A percentile compares a stretch with the other conserved stretches of the same genome.
Evolutionary conservation across 2,797 vertebrate genomes (phyloP).

Genomic region (Hylomyscus alleni): DNA sequence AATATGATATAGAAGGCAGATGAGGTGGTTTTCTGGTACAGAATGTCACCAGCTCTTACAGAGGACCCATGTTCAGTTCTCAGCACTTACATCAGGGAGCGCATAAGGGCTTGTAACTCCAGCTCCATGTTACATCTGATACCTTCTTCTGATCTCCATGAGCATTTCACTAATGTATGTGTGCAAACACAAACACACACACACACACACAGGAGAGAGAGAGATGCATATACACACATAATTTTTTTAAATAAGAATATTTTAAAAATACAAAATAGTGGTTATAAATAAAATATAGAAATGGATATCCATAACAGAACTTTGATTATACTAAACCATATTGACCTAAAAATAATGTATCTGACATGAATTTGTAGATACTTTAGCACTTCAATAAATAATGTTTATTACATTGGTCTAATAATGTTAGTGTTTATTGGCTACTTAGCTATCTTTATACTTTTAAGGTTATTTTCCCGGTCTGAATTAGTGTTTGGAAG

Average conservation of each 20-base stretch:
- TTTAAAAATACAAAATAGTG: constrained; percentile 32
- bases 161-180: neutral
- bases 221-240: neutral
- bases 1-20: neutral
- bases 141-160: neutral
- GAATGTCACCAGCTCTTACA: neutral
- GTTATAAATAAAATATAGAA: neutral
- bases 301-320: neutral
- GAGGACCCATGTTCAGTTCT: neutral
- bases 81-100: neutral
- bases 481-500: neutral
- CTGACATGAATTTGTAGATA: neutral
- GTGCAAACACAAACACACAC: neutral
- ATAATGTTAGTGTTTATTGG: neutral
- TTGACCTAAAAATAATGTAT: constrained; percentile 24
- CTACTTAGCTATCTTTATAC: neutral
- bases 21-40: too few relatives aligned
- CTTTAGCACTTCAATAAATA: neutral
- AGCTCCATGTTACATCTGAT: neutral
- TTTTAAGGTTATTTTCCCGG: neutral
- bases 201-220: neutral
- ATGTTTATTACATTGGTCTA: neutral
- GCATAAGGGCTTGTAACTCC: neutral
- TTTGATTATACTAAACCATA: neutral
- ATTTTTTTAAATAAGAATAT: neutral